Percentiles rank a stretch among this genome's conserved stretches.
phyloP scores from a whole-genome alignment of 2,113 vertebrate species.

The Cyanoderma ruficeps region DNA sequence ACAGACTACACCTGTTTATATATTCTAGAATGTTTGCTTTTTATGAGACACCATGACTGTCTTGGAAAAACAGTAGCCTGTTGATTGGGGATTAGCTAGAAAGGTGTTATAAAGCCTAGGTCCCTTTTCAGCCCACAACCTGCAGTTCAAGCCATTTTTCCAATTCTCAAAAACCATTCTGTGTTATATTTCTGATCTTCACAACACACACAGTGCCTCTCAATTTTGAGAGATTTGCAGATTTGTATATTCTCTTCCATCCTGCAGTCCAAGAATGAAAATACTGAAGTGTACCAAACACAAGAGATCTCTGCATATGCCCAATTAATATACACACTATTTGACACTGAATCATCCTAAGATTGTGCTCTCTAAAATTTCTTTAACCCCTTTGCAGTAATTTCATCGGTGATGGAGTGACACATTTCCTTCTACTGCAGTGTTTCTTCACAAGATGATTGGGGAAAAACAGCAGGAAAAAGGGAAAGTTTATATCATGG shows the following conservation, averaged over 20 bases:
- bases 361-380: neutral
- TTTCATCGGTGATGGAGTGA: neutral
- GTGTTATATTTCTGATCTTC: neutral
- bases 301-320: neutral
- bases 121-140: neutral
- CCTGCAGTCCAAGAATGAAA: neutral
- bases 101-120: neutral
- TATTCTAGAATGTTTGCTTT: neutral
- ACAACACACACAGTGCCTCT: neutral
- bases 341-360: neutral
- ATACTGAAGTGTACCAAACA: neutral
- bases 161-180: neutral
- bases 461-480: neutral
- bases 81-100: neutral
- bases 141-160: neutral
- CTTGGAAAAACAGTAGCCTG: neutral
- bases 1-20: neutral
- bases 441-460: neutral
- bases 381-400: neutral
- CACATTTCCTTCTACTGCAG: neutral
- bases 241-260: neutral
- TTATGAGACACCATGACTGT: neutral
- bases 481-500: neutral
- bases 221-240: neutral
- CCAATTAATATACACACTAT: neutral